phyloP scores from a whole-genome alignment of 92 coral and sea anemone species.

The Meandrina meandrites region DNA sequence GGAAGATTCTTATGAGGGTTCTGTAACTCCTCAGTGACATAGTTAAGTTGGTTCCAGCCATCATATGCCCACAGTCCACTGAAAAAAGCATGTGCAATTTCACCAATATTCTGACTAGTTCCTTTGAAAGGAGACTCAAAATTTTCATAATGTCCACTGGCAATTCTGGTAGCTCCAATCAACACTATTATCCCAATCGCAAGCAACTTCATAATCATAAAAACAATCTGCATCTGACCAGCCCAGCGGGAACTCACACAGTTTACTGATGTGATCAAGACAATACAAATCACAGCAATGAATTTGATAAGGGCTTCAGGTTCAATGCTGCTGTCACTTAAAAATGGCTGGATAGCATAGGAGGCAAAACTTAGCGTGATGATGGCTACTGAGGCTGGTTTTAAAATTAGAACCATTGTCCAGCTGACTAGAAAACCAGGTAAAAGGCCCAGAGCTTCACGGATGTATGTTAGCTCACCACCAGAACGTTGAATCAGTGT shows the following conservation, averaged over 20 bases:
- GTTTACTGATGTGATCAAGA: conserved; percentile 69
- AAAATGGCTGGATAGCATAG: conserved; percentile 74
- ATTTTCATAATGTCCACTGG: conserved; percentile 62
- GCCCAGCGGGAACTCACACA: conserved; percentile 80
- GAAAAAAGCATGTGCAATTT: conserved; percentile 80
- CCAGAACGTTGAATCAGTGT: conserved; percentile 91
- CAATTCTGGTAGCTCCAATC: conserved; percentile 56
- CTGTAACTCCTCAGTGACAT: conserved; percentile 79
- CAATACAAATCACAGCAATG: conserved; percentile 69
- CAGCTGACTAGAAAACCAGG: conserved; percentile 86
- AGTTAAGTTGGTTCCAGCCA: conserved; percentile 90
- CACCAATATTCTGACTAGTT: conserved; percentile 66
- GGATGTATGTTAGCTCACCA: conserved; percentile 83
- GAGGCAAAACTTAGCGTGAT: conserved; percentile 77
- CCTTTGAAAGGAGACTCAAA: conserved; percentile 73
- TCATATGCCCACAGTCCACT: conserved; percentile 91
- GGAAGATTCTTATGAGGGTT: conserved; percentile 82
- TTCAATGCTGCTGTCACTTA: conserved; percentile 26
- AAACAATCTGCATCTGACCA: conserved; percentile 72
- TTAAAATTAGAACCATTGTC: conserved; percentile 77
- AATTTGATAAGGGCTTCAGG: conserved; percentile 48
- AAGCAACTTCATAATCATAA: conserved; percentile 74
- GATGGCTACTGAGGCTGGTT: conserved; percentile 88
- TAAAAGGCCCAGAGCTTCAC: conserved; percentile 75
- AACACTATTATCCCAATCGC: conserved; percentile 73